Conservation (phyloP, 2,113 vertebrate species). For the Sialia sialis region DNA sequence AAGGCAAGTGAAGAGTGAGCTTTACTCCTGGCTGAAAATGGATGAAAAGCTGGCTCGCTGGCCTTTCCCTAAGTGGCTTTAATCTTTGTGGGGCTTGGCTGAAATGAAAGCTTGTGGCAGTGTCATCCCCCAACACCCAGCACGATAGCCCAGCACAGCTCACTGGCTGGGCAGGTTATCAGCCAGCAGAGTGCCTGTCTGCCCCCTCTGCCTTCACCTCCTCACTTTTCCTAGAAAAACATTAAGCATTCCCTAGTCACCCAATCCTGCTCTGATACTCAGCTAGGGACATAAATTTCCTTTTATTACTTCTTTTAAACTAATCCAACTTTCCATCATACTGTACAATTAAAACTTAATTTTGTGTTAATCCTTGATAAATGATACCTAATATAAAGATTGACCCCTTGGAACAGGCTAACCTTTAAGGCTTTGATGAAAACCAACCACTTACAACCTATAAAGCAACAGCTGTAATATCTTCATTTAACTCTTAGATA, state of each 20-base stretch:
- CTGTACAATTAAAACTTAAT: constrained; percentile 54
- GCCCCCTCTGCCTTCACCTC: constrained; percentile 40
- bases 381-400: constrained; percentile 1
- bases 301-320: constrained; percentile 64
- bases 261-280: background rate
- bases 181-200: background rate
- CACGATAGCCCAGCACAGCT: background rate
- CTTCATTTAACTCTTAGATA: constrained; percentile 11
- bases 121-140: background rate
- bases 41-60: background rate
- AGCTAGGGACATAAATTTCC: constrained; percentile 33
- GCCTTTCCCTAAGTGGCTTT: constrained; percentile 40
- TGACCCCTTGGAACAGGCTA: background rate
- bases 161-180: constrained; percentile 5
- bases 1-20: background rate
- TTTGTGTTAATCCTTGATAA: constrained; percentile 51
- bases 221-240: background rate
- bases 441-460: background rate
- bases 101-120: background rate
- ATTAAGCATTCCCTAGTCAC: background rate
- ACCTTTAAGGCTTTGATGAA: constrained; percentile 51
- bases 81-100: constrained; percentile 22
- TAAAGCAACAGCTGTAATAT: constrained; percentile 7
- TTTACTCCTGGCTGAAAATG: background rate
- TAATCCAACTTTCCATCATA: constrained; percentile 48